These are phyloP conservation scores for Amphiura filiformis DNA, from an alignment of 35 echinoderm and acorn worm genomes.

Conservation along the genomic window DNA sequence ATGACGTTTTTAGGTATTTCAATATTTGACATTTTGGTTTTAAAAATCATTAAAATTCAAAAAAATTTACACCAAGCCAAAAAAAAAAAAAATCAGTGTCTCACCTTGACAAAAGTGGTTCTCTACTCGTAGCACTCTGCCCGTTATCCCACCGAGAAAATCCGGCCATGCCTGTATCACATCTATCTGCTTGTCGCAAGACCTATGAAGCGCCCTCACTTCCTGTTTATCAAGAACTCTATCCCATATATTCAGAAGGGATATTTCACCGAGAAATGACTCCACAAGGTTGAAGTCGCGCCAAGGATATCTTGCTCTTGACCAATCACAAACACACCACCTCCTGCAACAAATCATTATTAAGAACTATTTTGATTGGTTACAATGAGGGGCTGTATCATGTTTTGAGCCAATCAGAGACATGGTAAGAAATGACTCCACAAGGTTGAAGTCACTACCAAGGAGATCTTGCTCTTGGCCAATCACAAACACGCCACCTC, in stretches of 20 bases:
- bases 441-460: conserved; percentile 66
- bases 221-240: conserved; percentile 42
- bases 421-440: conserved; percentile 85
- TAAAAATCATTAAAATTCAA: too few species aligned
- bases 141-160: conserved; percentile 49
- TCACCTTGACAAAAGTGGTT: conserved; percentile 87
- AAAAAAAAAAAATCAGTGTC: too few species aligned
- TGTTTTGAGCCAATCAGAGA: too few species aligned
- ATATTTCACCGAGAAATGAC: conserved; percentile 83
- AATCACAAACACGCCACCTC: conserved; percentile 78
- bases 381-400: too few species aligned
- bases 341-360: conserved; percentile 64
- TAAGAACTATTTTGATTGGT: too few species aligned
- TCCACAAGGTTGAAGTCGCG: conserved; percentile 67
- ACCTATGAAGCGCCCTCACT: conserved; percentile 18
- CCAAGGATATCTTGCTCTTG: conserved; percentile 84
- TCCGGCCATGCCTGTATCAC: conserved; percentile 85
- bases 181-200: conserved; percentile 36
- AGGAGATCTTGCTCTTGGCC: conserved; percentile 87
- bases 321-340: conserved; percentile 81
- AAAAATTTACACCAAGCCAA: too few species aligned
- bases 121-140: conserved; percentile 19
- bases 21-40: too few species aligned
- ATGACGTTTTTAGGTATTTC: too few species aligned
- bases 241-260: conserved; percentile 68